Evolutionary conservation across 2,888 invertebrate genomes (phyloP).

Genomic region (Lithodes maja): DNA sequence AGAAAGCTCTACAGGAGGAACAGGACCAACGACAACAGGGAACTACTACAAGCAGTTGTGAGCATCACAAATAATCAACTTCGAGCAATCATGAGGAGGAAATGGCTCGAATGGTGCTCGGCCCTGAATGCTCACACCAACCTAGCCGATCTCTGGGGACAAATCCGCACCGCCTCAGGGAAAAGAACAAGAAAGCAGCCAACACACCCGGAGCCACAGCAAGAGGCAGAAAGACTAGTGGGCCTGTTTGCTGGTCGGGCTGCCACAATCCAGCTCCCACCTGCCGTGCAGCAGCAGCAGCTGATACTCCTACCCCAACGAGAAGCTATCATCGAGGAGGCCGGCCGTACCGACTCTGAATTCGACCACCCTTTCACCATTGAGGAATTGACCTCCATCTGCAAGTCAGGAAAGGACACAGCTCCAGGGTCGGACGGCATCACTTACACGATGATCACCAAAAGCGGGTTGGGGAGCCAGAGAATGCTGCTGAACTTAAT

Average conservation of each 20-base stretch:
- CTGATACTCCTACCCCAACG: not conserved
- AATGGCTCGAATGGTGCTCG: not conserved
- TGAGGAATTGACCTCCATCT: not conserved
- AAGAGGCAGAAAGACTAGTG: slow-evolving; percentile 9
- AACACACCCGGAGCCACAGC: not conserved
- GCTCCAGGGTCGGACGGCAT: not conserved
- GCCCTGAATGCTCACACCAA: not conserved
- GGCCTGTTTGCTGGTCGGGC: not conserved
- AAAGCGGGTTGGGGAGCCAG: not conserved
- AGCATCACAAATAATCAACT: not conserved
- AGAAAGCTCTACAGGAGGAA: not conserved
- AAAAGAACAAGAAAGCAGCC: not conserved
- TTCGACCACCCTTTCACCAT: not conserved
- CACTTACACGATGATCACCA: not conserved
- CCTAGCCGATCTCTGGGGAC: not conserved
- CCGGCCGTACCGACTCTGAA: not conserved
- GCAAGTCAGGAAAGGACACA: not conserved
- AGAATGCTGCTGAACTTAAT: not conserved
- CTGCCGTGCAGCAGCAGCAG: not conserved
- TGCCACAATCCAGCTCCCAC: not conserved
- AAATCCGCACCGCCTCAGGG: not conserved
- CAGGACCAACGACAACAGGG: not conserved
- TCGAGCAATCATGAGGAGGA: not conserved
- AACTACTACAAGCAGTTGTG: not conserved
- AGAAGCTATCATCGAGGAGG: not conserved